Conservation (phyloP, 2,888 invertebrate genomes). For the Allolobophora icterica region DNA sequence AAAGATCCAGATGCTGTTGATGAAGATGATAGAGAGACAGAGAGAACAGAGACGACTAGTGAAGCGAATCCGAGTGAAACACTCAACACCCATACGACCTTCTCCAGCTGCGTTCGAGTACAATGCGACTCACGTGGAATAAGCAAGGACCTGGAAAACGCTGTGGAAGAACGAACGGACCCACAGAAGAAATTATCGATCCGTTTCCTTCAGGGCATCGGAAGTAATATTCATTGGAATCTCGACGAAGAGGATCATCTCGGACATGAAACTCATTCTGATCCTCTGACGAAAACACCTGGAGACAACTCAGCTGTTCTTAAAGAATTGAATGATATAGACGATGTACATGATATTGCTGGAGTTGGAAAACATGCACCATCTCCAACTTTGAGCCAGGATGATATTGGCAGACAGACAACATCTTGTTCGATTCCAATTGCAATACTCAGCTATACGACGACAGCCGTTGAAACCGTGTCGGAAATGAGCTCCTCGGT, state of each 20-base stretch:
- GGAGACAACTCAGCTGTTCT: background rate
- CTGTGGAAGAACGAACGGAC: background rate
- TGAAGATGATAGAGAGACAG: background rate
- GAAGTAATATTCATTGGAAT: background rate
- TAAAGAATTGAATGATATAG: background rate
- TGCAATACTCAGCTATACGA: background rate
- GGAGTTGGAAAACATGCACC: background rate
- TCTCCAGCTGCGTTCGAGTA: background rate
- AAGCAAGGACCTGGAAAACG: background rate
- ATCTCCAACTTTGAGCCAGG: conserved; percentile 2
- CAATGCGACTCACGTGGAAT: background rate
- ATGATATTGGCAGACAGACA: background rate
- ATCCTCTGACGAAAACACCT: background rate
- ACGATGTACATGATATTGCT: background rate
- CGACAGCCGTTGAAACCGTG: background rate
- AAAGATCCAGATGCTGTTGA: background rate
- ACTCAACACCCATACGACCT: background rate
- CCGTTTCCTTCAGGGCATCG: conserved; percentile 12
- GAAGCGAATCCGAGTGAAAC: background rate
- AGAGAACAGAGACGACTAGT: background rate
- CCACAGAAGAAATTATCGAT: background rate
- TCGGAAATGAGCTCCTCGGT: background rate
- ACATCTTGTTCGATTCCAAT: background rate
- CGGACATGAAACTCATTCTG: background rate
- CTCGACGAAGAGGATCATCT: background rate